Evolutionary conservation across 2,113 vertebrate genomes (phyloP).

Genomic region (Willisornis vidua): DNA sequence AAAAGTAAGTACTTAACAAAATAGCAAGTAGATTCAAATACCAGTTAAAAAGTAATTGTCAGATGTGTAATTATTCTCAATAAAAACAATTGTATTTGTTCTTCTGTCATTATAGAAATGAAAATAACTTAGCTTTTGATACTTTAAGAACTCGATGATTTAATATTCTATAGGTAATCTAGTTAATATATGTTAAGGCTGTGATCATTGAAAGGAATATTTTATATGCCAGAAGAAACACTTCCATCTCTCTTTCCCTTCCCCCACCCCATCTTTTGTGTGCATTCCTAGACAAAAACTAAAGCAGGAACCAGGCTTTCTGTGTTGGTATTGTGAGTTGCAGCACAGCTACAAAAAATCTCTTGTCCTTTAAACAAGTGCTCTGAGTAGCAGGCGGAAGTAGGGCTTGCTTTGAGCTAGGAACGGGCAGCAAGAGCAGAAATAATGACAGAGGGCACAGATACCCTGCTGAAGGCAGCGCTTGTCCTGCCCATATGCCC

Average conservation of each 20-base stretch:
- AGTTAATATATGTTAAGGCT: background rate
- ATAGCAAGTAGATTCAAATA: background rate
- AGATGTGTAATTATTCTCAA: background rate
- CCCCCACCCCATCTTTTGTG: background rate
- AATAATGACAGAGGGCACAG: constrained; percentile 52
- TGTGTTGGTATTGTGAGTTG: background rate
- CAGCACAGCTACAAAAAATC: constrained; percentile 9
- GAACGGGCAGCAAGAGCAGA: background rate
- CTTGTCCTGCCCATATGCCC: constrained; percentile 36
- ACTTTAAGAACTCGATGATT: background rate
- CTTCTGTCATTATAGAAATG: background rate
- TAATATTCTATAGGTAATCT: background rate
- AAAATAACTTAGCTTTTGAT: background rate
- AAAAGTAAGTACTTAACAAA: background rate
- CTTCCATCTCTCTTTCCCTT: background rate
- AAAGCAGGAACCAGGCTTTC: background rate
- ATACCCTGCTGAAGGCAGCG: constrained; percentile 30
- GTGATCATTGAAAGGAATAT: background rate
- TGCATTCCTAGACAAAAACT: background rate
- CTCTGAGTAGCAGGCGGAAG: background rate
- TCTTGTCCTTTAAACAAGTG: constrained; percentile 11
- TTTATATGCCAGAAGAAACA: background rate
- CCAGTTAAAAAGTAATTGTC: background rate
- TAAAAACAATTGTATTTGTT: background rate
- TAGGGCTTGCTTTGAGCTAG: constrained; percentile 25